phyloP scores from a whole-genome alignment of 1,140 invertebrate genomes.

The Xylocopa sonorina region DNA sequence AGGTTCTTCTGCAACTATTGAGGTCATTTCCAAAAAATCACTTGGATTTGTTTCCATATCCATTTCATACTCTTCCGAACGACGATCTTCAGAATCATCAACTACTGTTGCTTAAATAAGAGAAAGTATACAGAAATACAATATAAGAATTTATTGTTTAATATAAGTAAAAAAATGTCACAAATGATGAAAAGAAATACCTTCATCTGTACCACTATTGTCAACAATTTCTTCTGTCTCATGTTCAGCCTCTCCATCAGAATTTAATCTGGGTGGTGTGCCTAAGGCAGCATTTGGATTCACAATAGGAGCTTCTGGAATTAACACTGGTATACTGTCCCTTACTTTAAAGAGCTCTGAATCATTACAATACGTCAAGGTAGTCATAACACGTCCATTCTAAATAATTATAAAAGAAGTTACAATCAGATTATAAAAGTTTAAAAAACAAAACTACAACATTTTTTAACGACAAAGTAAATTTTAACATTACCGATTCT shows the following conservation, averaged over 20 bases:
- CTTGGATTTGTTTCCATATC: conserved; percentile 81
- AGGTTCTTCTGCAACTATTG: conserved; percentile 76
- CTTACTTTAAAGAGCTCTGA: conserved; percentile 73
- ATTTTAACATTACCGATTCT: conserved; percentile 66
- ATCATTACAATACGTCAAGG: conserved; percentile 13
- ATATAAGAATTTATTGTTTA: not conserved
- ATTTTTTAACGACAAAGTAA: not conserved
- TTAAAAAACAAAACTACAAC: not conserved
- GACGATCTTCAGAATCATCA: conserved; percentile 76
- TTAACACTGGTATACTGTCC: conserved; percentile 78
- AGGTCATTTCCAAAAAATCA: conserved; percentile 78
- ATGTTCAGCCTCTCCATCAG: conserved; percentile 76
- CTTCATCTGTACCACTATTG: conserved; percentile 77
- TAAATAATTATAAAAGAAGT: not conserved
- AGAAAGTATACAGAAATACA: not conserved
- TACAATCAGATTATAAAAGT: not conserved
- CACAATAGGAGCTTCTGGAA: conserved; percentile 80
- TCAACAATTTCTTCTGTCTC: conserved; percentile 77
- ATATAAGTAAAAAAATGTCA: not conserved
- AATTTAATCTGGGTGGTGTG: conserved; percentile 80
- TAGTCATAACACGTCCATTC: conserved; percentile 30
- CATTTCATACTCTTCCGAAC: conserved; percentile 80
- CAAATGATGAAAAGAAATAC: conserved; percentile 55
- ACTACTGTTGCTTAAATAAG: conserved; percentile 47
- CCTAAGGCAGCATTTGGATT: conserved; percentile 81